Conservation (phyloP, 2,797 vertebrate species). For the Microctenopoma stevenorrisi region DNA sequence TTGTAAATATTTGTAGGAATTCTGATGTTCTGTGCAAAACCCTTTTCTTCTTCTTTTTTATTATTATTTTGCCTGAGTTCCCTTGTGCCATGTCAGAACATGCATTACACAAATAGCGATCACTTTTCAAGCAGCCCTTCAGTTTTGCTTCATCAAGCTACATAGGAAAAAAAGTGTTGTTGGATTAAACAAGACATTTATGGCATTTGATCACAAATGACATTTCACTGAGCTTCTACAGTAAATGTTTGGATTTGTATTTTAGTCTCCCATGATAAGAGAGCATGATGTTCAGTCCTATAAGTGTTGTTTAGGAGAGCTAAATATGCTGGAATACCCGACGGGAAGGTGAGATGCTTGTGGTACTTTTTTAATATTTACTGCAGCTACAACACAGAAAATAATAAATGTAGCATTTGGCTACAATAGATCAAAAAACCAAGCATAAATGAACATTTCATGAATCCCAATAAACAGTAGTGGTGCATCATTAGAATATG, state of each 20-base stretch:
- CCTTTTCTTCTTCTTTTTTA: conserved; percentile 36
- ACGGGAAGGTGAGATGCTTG: conserved; percentile 8
- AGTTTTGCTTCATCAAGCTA: background rate
- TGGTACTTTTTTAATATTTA: background rate
- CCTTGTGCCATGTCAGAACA: conserved; percentile 63
- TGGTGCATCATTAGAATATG: background rate
- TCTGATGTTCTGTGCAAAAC: conserved; percentile 74
- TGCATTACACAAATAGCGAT: conserved; percentile 55
- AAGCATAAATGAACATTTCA: background rate
- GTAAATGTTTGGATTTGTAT: conserved; percentile 15
- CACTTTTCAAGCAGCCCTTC: conserved; percentile 2
- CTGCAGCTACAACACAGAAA: conserved; percentile 3
- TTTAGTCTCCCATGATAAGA: conserved; percentile 6
- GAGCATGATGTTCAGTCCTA: conserved; percentile 2
- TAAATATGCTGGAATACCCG: background rate
- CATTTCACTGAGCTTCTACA: background rate
- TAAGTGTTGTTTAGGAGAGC: conserved; percentile 2
- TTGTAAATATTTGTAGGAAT: conserved; percentile 95
- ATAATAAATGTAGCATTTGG: conserved; percentile 9
- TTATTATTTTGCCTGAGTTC: conserved; percentile 74
- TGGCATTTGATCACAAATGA: background rate
- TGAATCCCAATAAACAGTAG: background rate
- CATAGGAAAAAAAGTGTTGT: background rate
- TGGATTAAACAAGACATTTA: background rate
- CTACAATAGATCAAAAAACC: background rate